Conservation (phyloP, 2,888 invertebrate species). For the Limenitis camilla region DNA sequence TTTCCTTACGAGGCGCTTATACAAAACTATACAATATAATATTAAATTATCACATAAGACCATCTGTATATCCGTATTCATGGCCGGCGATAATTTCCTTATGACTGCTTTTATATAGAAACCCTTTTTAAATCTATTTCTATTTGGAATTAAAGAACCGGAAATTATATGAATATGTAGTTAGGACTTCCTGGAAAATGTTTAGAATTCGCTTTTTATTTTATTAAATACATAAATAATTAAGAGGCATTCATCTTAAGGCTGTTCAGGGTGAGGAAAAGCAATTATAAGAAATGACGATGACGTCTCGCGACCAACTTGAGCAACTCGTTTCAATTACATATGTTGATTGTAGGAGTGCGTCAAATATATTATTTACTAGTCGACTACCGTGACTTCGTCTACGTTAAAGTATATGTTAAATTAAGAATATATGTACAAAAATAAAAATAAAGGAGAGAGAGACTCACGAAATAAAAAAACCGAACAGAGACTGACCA, state of each 20-base stretch:
- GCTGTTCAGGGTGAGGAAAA: slow-evolving; percentile 43
- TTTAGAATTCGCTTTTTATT: slow-evolving; percentile 30
- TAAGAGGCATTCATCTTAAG: slow-evolving; percentile 56
- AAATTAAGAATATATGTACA: no score
- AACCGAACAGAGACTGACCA: no score
- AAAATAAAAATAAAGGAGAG: no score
- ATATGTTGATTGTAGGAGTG: slow-evolving; percentile 20
- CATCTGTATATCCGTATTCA: slow-evolving; percentile 13
- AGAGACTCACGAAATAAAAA: no score
- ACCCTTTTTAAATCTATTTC: slow-evolving; percentile 22
- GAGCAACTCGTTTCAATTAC: slow-evolving; percentile 35
- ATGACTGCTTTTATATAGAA: slow-evolving; percentile 17
- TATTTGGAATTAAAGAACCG: slow-evolving; percentile 22
- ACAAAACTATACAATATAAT: no score
- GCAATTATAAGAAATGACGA: slow-evolving; percentile 61
- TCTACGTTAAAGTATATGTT: no score
- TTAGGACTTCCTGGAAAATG: slow-evolving; percentile 24
- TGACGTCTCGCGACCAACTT: slow-evolving; percentile 47
- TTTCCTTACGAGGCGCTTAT: no score
- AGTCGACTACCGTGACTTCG: no score
- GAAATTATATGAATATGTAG: slow-evolving; percentile 25
- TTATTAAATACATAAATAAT: slow-evolving; percentile 56
- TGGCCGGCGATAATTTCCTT: slow-evolving; percentile 16
- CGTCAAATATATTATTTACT: background rate
- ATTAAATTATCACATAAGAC: slow-evolving; percentile 14